Evolutionary conservation across 2,113 vertebrate species (phyloP).

Genomic region (Corythornis madagascariensis): DNA sequence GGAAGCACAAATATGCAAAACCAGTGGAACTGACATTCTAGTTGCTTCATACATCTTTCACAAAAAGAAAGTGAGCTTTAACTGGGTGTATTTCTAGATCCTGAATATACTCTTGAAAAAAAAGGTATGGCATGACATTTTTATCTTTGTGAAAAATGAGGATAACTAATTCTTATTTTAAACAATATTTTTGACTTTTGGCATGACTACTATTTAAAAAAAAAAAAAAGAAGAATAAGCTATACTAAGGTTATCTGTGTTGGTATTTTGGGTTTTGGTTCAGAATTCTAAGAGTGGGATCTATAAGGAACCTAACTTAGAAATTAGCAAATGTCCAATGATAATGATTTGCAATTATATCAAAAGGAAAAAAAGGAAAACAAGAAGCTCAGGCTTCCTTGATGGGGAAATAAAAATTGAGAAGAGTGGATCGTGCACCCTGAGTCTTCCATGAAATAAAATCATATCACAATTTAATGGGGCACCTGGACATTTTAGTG

Average conservation of each 20-base stretch:
- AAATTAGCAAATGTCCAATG: neutral
- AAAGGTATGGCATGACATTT: slow-evolving; percentile 28
- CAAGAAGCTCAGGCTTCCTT: neutral
- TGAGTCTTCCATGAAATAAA: neutral
- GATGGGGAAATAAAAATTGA: neutral
- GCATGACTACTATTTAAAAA: neutral
- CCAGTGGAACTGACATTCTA: neutral
- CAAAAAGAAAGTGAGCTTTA: slow-evolving; percentile 40
- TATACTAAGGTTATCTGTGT: neutral
- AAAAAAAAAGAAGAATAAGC: neutral
- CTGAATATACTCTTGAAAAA: slow-evolving; percentile 11
- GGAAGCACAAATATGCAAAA: neutral
- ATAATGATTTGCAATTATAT: neutral
- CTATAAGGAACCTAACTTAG: neutral
- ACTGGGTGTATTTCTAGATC: slow-evolving; percentile 5
- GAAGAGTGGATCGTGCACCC: rapidly evolving
- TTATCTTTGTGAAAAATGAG: neutral
- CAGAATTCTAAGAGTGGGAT: neutral
- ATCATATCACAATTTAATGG: neutral
- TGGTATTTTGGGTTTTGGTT: neutral
- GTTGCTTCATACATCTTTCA: neutral
- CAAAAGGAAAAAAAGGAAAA: neutral
- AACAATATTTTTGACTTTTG: slow-evolving; percentile 31
- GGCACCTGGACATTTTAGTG: neutral
- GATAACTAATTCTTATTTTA: slow-evolving; percentile 36